A percentile compares a stretch with the other conserved stretches of the same genome.
phyloP scores from a whole-genome alignment of 2,888 invertebrate genomes.

The Scrobipalpa costella region DNA sequence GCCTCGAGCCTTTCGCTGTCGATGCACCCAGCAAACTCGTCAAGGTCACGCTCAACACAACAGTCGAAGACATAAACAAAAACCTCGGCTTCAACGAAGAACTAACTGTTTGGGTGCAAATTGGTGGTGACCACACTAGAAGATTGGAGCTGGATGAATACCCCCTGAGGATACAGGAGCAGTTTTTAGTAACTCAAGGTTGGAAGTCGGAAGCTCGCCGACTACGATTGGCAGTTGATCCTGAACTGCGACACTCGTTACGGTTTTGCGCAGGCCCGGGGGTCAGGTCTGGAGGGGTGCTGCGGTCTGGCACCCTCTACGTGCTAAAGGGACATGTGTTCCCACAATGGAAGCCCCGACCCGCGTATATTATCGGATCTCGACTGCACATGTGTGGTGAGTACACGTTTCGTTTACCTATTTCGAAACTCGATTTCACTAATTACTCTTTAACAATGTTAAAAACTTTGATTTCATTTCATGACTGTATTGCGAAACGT shows the following conservation, averaged over 20 bases:
- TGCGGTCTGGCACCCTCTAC: conserved; percentile 76
- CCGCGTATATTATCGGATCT: conserved; percentile 82
- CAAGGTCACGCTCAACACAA: conserved; percentile 80
- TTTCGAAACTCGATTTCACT: conserved; percentile 21
- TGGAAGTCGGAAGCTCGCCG: conserved; percentile 82
- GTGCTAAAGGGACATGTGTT: conserved; percentile 85
- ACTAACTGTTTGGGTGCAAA: conserved; percentile 78
- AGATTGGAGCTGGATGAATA: conserved; percentile 79
- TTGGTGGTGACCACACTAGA: conserved; percentile 79
- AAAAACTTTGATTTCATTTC: conserved; percentile 21
- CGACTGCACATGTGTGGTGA: conserved; percentile 81
- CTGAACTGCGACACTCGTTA: conserved; percentile 82
- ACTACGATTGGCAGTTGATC: conserved; percentile 83
- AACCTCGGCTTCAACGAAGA: conserved; percentile 74
- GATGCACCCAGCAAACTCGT: conserved; percentile 79
- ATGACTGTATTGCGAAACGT: conserved; percentile 16
- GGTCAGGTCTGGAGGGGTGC: conserved; percentile 62
- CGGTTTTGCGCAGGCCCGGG: conserved; percentile 83
- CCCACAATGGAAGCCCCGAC: conserved; percentile 84
- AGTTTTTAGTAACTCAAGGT: conserved; percentile 80
- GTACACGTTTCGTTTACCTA: conserved; percentile 32
- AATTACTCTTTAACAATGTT: conserved; percentile 16
- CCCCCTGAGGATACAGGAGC: conserved; percentile 83
- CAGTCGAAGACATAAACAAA: conserved; percentile 78
- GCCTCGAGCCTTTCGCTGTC: conserved; percentile 72